Base-by-base conservation (phyloP, 2,113 vertebrate species). In the Cepphus grylle region DNA sequence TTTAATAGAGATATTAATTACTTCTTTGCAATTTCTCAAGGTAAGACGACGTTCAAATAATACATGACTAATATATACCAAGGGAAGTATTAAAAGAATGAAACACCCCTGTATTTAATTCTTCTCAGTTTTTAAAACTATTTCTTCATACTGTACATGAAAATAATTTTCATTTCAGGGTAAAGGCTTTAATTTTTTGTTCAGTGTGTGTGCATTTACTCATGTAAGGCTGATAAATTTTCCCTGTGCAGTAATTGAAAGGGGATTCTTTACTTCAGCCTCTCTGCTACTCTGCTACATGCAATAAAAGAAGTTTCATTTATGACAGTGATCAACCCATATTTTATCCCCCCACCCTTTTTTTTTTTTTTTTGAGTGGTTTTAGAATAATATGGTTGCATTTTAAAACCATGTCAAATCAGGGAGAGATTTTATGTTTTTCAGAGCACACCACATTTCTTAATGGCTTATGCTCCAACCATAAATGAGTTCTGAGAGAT, bases 1-100 rank as follows among this genome's bases (percentile, higher is more conserved):
- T 83, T 88, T 94, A 96, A 94, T 84, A 81, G 52, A 92, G 65
- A 81, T 96, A 94, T 95, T 90, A 92, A 95, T 94, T 92, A 83
- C 79, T 74, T 95, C 71, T 92, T 76, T 63, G 34, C 61, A 88
- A 61, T 94, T 92, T 84, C 80, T 86, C 66, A 79, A 78, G 30
- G 43, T 50, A 88, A 81, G 85, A 79, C 0, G 13, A 93, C 77
- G 63, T 84, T 87, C n/a, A 92, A 91, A 86, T 76, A 92, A 78
- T 40, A 93, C 56, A 59, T 88, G 53, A 84, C 40, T 90, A 95
- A 91, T 84, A 79, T 32, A 92, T 78, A 89, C 18, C 26, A 83
- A 59, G 25, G 32, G 29, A 86, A 62, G 21, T 55, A 90, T 67
- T 84, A 86, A 62, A 86, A 90, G 20, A 83, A 79, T 81, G 7